Base-by-base conservation (phyloP, 92 coral and sea anemone genomes). In the Epizoanthus rinbou region DNA sequence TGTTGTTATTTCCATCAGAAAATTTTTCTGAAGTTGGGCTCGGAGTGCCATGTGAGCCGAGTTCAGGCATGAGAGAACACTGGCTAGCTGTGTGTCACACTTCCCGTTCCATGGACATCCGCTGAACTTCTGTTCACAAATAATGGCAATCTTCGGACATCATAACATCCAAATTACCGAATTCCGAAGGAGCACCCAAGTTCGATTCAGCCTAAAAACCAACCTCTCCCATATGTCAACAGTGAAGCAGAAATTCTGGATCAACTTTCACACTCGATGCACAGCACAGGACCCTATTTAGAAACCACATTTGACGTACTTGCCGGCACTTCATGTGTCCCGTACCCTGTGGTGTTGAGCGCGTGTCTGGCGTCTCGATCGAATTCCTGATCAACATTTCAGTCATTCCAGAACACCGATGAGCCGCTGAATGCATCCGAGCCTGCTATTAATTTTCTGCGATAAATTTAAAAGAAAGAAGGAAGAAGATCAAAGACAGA, bases 151-250 rank as follows among this genome's bases (percentile, higher is more conserved):
- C 41, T 78, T 41, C 45, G 33, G 14, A 62, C 82, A 78, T 62
- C 7, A 62, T 60, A 39, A 37, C 35, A 21, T 43, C 58, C 57
- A 39, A 25, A 57, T 57, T 41, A 57, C 28, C 59, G 21, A 78
- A 78, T 62, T 16, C 59, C 70, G 56, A 78, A 21, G 52, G 16
- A 22, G 70, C 23, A 78, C 57, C 53, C 43, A 14, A 31, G 24
- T 0, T 60, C 21, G 41, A 78, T 62, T 62, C 33, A 18, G 71
- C 70, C 82, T 60, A 62, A 62, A 78, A 78, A 35, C 71, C 64
- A 78, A 78, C 41, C 82, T 78, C 82, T 78, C 82, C 64, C 70
- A 78, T 78, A 78, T 78, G 82, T 78, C 82, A 78, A 78, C 82
- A 78, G 35, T 21, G 56, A 78, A 62, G 59, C 82, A 78, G 71